Evolutionary conservation across 2,888 invertebrate species (phyloP), one percentile per base, ranked within the genome.

Genomic region (Empis livida): DNA sequence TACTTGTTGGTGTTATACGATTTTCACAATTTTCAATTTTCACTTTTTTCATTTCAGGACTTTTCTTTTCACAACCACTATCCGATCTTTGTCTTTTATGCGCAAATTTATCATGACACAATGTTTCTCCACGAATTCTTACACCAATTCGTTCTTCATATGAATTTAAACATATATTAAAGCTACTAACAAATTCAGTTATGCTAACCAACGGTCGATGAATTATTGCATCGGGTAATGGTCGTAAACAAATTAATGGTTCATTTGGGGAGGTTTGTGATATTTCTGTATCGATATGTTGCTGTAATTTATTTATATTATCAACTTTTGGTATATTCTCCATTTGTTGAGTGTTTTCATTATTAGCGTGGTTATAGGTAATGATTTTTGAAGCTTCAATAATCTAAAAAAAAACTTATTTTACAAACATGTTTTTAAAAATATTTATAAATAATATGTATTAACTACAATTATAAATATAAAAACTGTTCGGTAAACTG

Each of bases 161-260:
- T 0, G 85, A 81, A 45, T 79, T 78, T 55, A 89, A 76, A 62
- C 85, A 84, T 16, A 89, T 82, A 58, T 82, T 84, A 58, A 83
- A 79, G 57, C 82, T 83, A 49, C 86, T 85, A 35, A 86, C 71
- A 60, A 80, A 83, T 60, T 87, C 87, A 38, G 82, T 82, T 42
- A 86, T 75, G 58, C 82, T 82, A 15, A 87, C 74, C 39, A 80
- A 74, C 0, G 88, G 86, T 23, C 86, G 63, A 56, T 83, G 80
- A 44, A 88, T 78, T 54, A 76, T 72, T 3, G 77, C 75, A 15
- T 75, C 77, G 1, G 79, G 72, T 59, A 79, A 64, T 56, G 82
- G 72, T 55, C 76, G 64, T 57, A 68, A 60, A 54, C 67, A 67
- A 27, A 70, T 55, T 14, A 60, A 55, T 0, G 62, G 56, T 49